Conservation (phyloP, 2,113 vertebrate species). For the Lota lota region DNA sequence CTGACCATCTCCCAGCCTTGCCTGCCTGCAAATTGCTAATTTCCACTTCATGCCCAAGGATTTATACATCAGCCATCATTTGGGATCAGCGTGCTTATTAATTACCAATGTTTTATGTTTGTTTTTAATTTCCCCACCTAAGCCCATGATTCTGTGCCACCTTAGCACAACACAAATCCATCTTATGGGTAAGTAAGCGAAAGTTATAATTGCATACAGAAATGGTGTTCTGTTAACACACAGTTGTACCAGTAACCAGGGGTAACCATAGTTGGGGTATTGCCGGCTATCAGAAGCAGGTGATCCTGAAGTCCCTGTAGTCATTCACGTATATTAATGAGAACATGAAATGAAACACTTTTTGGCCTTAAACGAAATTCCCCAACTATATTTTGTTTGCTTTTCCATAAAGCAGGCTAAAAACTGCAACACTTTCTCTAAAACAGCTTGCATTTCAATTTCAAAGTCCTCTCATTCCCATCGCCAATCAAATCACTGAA, state of each 20-base stretch:
- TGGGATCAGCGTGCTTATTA: slow-evolving; percentile 59
- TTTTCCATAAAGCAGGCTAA: too few relatives aligned
- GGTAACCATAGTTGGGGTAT: too few relatives aligned
- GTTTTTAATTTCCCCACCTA: slow-evolving; percentile 58
- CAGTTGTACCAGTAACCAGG: not conserved
- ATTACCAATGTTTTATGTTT: slow-evolving; percentile 61
- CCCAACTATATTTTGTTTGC: too few relatives aligned
- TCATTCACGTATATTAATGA: too few relatives aligned
- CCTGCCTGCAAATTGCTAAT: slow-evolving; percentile 27
- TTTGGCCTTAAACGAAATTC: too few relatives aligned
- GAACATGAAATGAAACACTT: too few relatives aligned
- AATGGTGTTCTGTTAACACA: slow-evolving; percentile 17
- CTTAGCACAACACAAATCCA: slow-evolving; percentile 38
- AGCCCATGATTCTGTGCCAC: slow-evolving; percentile 56
- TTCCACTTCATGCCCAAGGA: slow-evolving; percentile 29
- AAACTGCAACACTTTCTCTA: too few relatives aligned
- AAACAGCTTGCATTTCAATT: too few relatives aligned
- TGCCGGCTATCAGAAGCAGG: too few relatives aligned
- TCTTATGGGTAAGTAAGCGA: slow-evolving; percentile 50
- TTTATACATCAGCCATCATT: slow-evolving; percentile 52
- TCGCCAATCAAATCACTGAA: too few relatives aligned
- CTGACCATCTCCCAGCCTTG: slow-evolving; percentile 5
- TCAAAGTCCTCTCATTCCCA: too few relatives aligned
- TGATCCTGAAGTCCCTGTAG: too few relatives aligned
- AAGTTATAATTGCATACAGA: slow-evolving; percentile 40